phyloP scores from a whole-genome alignment of 64 coral and sea anemone species.

The Astreopora myriophthalma region DNA sequence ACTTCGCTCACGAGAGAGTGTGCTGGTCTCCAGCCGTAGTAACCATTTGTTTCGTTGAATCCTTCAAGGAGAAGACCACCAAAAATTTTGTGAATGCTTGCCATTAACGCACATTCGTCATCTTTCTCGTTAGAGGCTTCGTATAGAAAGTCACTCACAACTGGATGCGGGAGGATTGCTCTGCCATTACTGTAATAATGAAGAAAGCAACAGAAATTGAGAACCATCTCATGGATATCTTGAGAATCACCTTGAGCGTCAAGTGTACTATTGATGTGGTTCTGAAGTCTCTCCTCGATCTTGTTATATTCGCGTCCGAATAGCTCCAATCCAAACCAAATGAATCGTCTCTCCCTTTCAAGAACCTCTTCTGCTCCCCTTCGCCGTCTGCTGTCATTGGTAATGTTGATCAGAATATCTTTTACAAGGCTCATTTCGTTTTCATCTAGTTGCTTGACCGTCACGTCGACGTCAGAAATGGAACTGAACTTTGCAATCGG shows the following conservation, averaged over 20 bases:
- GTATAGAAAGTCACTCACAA: slow-evolving; percentile 46
- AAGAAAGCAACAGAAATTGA: slow-evolving; percentile 48
- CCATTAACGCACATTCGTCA: neutral
- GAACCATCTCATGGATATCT: neutral
- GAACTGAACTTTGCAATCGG: slow-evolving; percentile 3
- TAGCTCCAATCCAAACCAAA: slow-evolving; percentile 78
- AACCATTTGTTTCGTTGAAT: slow-evolving; percentile 15
- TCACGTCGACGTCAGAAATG: neutral
- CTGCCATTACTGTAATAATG: slow-evolving; percentile 42
- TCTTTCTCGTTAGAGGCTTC: too few species aligned
- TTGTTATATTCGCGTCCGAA: slow-evolving; percentile 66
- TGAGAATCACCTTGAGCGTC: neutral
- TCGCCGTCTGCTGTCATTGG: neutral
- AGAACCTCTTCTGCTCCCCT: slow-evolving; percentile 48
- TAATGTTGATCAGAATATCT: slow-evolving; percentile 26
- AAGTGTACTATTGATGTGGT: slow-evolving; percentile 25
- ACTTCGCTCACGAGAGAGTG: slow-evolving; percentile 69
- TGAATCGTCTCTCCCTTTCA: slow-evolving; percentile 62
- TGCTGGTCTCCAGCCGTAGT: slow-evolving; percentile 71
- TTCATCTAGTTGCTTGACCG: slow-evolving; percentile 40
- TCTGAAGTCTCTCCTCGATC: slow-evolving; percentile 48
- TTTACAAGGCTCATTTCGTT: slow-evolving; percentile 10
- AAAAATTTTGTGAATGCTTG: slow-evolving; percentile 53
- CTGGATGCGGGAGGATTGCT: slow-evolving; percentile 43
- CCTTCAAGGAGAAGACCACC: slow-evolving; percentile 61